phyloP scores from a whole-genome alignment of 2,113 vertebrate species.

The Antigone vipio region DNA sequence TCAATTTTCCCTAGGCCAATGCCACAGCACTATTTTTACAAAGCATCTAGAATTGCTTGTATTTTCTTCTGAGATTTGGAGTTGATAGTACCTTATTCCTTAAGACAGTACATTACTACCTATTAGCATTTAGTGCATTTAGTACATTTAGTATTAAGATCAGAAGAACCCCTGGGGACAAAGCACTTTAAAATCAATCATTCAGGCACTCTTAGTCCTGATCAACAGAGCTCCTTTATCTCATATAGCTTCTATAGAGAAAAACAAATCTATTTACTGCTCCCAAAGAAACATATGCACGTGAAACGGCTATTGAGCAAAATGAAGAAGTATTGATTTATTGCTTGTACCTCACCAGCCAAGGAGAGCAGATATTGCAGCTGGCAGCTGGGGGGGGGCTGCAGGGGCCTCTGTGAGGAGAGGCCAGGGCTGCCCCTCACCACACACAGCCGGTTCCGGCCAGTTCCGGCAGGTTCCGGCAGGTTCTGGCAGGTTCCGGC shows the following conservation, averaged over 20 bases:
- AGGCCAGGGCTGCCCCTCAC: too few relatives aligned
- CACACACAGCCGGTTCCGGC: too few relatives aligned
- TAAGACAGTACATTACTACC: background rate
- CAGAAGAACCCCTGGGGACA: background rate
- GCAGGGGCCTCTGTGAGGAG: background rate
- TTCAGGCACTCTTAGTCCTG: background rate
- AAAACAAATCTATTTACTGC: background rate
- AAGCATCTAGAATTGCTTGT: background rate
- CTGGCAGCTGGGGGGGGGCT: background rate
- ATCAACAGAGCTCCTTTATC: background rate
- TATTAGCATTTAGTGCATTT: background rate
- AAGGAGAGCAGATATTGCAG: background rate
- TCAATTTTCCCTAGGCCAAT: background rate
- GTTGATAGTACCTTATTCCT: background rate
- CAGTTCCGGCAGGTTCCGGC: too few relatives aligned
- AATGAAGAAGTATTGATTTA: background rate
- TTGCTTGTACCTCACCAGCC: background rate
- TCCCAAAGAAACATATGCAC: background rate
- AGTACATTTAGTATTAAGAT: background rate
- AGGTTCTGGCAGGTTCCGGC: background rate
- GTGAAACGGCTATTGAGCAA: fast-evolving
- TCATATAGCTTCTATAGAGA: background rate
- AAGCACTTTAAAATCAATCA: background rate
- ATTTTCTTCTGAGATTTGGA: background rate
- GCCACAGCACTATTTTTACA: background rate